Conservation (phyloP, 1,140 invertebrate species). For the Magallana gigas region DNA sequence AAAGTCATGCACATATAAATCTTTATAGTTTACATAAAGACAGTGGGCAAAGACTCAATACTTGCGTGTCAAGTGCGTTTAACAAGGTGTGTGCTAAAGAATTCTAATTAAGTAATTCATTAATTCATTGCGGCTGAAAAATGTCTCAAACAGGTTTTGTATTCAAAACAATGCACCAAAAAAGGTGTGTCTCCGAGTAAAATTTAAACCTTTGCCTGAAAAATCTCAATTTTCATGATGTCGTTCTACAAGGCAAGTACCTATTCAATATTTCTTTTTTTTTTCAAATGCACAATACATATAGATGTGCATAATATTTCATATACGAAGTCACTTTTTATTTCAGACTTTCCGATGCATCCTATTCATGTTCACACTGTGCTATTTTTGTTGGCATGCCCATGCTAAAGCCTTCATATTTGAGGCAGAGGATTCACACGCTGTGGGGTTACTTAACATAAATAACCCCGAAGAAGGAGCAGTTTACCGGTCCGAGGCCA, state of each 20-base stretch:
- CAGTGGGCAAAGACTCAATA: no score
- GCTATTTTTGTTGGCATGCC: not conserved
- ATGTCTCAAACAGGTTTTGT: not conserved
- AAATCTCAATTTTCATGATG: no score
- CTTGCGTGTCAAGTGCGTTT: no score
- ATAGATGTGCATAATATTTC: not conserved
- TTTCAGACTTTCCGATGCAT: not conserved
- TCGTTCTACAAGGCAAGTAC: no score
- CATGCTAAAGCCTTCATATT: conserved; percentile 7
- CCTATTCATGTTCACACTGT: not conserved
- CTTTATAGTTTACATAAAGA: no score
- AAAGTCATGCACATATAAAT: no score
- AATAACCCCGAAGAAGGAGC: not conserved
- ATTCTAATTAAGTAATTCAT: not conserved
- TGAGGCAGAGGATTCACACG: conserved; percentile 5
- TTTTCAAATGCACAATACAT: not conserved
- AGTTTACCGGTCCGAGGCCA: not conserved
- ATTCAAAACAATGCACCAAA: not conserved
- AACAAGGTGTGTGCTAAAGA: not conserved
- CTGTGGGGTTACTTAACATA: not conserved
- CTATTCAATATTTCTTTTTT: not conserved
- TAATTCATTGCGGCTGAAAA: conserved; percentile 16
- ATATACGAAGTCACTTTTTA: not conserved
- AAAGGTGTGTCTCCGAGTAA: not conserved
- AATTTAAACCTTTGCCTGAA: no score